These are phyloP conservation scores for Otis tarda DNA, from an alignment of 2,113 vertebrate genomes.

Conservation along the genomic window DNA sequence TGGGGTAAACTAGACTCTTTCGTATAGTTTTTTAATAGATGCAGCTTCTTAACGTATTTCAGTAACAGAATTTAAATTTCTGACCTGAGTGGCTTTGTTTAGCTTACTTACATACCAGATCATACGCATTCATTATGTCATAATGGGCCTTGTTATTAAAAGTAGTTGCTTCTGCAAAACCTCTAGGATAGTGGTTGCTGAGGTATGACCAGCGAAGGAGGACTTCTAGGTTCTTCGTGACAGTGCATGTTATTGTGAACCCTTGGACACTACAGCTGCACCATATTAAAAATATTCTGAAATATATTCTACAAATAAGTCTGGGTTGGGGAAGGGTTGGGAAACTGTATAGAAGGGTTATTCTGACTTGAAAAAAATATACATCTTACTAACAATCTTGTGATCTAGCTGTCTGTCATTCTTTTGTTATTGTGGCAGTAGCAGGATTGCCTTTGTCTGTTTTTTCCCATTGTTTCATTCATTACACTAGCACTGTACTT, in stretches of 20 bases:
- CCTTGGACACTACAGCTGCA: conserved; percentile 74
- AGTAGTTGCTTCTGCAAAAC: conserved; percentile 70
- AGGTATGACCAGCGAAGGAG: conserved; percentile 64
- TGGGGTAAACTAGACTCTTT: conserved; percentile 58
- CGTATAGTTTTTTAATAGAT: conserved; percentile 61
- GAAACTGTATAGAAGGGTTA: conserved; percentile 70
- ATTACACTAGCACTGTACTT: conserved; percentile 76
- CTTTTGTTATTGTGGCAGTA: conserved; percentile 77
- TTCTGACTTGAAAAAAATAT: conserved; percentile 76
- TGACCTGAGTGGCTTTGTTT: conserved; percentile 50
- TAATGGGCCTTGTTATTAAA: conserved; percentile 68
- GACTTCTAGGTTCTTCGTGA: conserved; percentile 57
- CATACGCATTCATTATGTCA: conserved; percentile 44
- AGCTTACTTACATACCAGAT: conserved; percentile 56
- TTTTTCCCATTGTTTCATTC: conserved; percentile 60
- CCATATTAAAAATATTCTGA: conserved; percentile 69
- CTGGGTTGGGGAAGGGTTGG: conserved; percentile 66
- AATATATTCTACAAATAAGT: conserved; percentile 68
- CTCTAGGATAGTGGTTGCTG: conserved; percentile 64
- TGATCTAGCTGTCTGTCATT: conserved; percentile 81
- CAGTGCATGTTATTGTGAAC: conserved; percentile 75
- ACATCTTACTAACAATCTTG: conserved; percentile 79
- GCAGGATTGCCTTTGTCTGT: conserved; percentile 73
- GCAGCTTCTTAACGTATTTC: conserved; percentile 59
- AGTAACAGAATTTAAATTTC: conserved; percentile 45